Evolutionary conservation across 2,888 invertebrate species (phyloP), one percentile per base, ranked within the genome.

Genomic region (Meliscaeva auricollis): DNA sequence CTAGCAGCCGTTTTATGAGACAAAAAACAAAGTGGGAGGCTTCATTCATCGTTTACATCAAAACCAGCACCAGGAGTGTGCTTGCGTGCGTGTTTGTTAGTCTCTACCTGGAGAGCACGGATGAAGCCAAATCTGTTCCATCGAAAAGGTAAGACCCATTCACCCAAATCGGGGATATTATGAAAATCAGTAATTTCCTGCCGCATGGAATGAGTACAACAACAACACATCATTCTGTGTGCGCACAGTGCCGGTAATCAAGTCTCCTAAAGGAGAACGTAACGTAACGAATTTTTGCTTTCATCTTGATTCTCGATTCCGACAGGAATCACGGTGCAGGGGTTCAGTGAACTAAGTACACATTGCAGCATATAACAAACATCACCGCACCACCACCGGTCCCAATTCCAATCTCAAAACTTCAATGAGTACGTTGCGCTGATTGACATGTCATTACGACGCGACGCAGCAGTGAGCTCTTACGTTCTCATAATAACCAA

Each of bases 361-460:
- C 54, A 44, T 41, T 64, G 60, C 44, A 58, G 26, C 66, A 60
- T 75, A n/a, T n/a, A n/a, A n/a, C n/a, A n/a, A 58, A 35, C 58
- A 15, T 5, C 2, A 46, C 15, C 15, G 17, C 15, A 17, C 9
- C 20, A 9, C 2, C 3, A 30, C 35, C 35, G 13, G 58, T 20
- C 58, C 58, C 26, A 26, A 26, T 3, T 26, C 26, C 26, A 3
- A 26, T 64, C 66, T 2, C 68, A 81, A n/a, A 77, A 81, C 75
- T 76, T 76, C 62, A 80, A 69, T 76, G 85, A 73, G 64, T 73
- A 22, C 44, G 41, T 80, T 48, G 20, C 70, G 76, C 62, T 81
- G 85, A 85, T 85, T 85, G 85, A 81, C 85, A 81, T 85, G 81
- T 81, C 85, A 85, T 85, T 85, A 85, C 41, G 32, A 38, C 32